Evolutionary conservation across 2,113 vertebrate genomes (phyloP), one percentile per base, ranked within the genome.

Genomic region (Megaceryle torquata): DNA sequence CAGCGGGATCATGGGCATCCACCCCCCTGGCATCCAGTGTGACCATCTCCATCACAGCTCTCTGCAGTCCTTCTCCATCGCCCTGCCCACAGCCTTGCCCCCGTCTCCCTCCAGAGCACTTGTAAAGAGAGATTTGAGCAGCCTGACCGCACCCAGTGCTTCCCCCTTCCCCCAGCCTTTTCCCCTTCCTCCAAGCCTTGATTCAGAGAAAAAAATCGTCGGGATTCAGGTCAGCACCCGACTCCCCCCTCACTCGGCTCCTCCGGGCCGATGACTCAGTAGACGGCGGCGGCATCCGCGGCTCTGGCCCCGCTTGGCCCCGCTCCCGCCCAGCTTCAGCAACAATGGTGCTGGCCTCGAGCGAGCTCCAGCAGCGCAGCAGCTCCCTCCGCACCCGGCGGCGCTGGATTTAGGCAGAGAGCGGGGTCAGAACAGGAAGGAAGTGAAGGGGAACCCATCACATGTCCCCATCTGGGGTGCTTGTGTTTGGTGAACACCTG

Each of bases 381-480:
- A 2, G 72, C 44, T 76, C 51, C 68, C 77, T 6, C 11, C 16
- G 0, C 68, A 5, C 15, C 72, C 43, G 0, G 5, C 15, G 1
- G 28, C n/a, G 19, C 22, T 63, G 4, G 16, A 3, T 19, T n/a
- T 25, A 8, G 74, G 59, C 75, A 35, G 74, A 16, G 2, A 57
- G 39, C 2, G 1, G 35, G 70, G 59, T 65, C 33, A 50, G 60
- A 18, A 69, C 5, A 2, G 44, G 33, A 75, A 50, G 59, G 77
- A 67, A 51, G 33, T 5, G 65, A 69, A 76, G 22, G 3, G 13
- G 19, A 8, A 53, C 19, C 15, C 48, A 2, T 48, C 4, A 0
- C 31, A 16, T 3, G 22, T 29, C 25, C 63, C 18, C 35, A 48
- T 0, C 2, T 0, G 0, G 6, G 18, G 18, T 15, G 7, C 12